Base-by-base conservation (phyloP, 2,113 vertebrate species). In the Bucco capensis region DNA sequence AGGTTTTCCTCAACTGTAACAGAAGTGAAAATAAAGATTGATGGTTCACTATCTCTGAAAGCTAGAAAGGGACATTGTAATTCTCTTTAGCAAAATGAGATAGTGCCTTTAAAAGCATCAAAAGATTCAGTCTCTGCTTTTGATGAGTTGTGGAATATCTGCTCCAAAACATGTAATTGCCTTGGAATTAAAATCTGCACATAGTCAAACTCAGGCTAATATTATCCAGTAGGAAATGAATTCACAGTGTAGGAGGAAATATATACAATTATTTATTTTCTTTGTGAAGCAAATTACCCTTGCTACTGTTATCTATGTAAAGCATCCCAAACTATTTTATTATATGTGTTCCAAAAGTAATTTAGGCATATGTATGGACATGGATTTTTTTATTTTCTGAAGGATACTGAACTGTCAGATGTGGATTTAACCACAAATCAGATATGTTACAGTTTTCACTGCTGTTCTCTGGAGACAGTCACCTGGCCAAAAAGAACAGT, bases 151-250 rank as follows among this genome's bases (percentile, higher is more conserved):
- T 90, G 84, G 93, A 88, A 58, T 89, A 92, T 10, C 49, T 50
- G 53, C 54, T 95, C 71, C 60, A 90, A 94, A 92, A 94, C 60
- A 37, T 80, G 74, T 87, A 89, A 85, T 92, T 93, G 86, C 84
- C 82, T 88, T 93, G 75, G 81, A 92, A 89, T 44, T 84, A 64
- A 92, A 91, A 92, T 90, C 66, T 90, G 58, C 35, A 54, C n/a
- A 7, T 79, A 73, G 78, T 94, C 86, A 74, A 84, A 61, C 67
- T 92, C 70, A 70, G 37, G 10, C 66, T 90, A 73, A 46, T 84
- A 38, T 44, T 89, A 84, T 79, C 86, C 54, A 38, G 30, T 62
- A 67, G 77, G 66, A 83, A 82, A 88, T 88, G 14, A 73, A 89
- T 95, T 92, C 37, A 16, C 4, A n/a, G 54, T 51, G 27, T 73